Conservation (phyloP, 2,113 vertebrate genomes). For the Montifringilla adamsi region DNA sequence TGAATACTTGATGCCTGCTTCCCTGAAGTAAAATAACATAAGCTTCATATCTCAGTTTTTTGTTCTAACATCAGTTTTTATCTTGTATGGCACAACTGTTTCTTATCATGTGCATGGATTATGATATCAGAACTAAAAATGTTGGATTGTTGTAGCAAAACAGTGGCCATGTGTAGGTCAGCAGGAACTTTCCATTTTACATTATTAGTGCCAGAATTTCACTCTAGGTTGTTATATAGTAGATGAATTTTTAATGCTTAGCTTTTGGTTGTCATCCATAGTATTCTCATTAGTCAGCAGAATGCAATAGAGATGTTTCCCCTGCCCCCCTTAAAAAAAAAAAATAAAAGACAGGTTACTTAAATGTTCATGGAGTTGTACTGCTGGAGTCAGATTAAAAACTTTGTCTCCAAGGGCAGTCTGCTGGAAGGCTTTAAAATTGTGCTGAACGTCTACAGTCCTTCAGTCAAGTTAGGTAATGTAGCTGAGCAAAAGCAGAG, state of each 20-base stretch:
- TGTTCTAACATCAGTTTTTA: neutral
- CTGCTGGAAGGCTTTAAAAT: neutral
- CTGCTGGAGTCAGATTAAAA: neutral
- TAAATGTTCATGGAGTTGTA: neutral
- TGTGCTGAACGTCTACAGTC: neutral
- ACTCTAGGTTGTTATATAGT: neutral
- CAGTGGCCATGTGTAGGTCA: neutral
- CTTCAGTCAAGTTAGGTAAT: neutral
- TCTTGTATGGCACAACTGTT: neutral
- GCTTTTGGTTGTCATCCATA: neutral
- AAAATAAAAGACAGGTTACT: neutral
- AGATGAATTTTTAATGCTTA: neutral
- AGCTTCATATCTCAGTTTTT: neutral
- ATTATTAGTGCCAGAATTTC: neutral
- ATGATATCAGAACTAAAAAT: neutral
- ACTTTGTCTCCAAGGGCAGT: neutral
- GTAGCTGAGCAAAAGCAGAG: neutral
- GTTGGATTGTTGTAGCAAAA: neutral
- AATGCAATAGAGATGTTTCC: neutral
- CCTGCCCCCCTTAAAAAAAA: no score
- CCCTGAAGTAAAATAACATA: neutral
- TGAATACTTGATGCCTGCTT: neutral
- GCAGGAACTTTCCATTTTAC: neutral
- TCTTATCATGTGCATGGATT: neutral
- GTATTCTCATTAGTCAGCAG: neutral